Conservation (phyloP, 2,888 invertebrate species). For the Tryphoninae sp. region DNA sequence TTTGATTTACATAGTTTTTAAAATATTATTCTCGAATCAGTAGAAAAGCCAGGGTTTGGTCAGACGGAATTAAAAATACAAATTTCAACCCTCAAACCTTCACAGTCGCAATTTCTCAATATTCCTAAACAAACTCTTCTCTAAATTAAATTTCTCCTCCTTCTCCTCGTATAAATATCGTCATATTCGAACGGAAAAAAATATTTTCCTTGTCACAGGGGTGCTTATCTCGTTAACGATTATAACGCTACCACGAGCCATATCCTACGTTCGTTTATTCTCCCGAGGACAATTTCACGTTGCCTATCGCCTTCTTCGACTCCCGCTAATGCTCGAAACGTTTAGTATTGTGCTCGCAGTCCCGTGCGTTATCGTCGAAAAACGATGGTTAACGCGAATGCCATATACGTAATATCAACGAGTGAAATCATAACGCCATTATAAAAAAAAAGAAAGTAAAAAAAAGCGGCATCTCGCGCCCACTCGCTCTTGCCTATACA, state of each 20-base stretch:
- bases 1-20: no score
- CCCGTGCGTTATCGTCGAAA: conserved; percentile 62
- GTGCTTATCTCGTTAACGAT: neutral
- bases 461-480: conserved; percentile 19
- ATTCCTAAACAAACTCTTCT: conserved; percentile 28
- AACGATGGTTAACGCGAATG: conserved; percentile 41
- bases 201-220: neutral
- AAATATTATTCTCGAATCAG: no score
- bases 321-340: conserved; percentile 71
- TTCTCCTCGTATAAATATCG: no score
- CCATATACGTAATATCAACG: conserved; percentile 66
- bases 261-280: conserved; percentile 26
- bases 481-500: conserved; percentile 34
- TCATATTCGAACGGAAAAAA: no score
- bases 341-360: conserved; percentile 66
- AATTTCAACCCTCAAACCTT: no score
- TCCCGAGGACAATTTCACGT: conserved; percentile 11
- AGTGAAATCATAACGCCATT: conserved; percentile 78
- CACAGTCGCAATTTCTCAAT: no score
- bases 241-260: neutral
- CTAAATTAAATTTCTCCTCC: neutral
- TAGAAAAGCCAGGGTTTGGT: no score
- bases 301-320: conserved; percentile 32
- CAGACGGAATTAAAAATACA: neutral
- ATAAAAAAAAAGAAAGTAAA: conserved; percentile 61